Base-by-base conservation (phyloP, 2,888 invertebrate genomes). In the Trissolcus brochymenae region DNA sequence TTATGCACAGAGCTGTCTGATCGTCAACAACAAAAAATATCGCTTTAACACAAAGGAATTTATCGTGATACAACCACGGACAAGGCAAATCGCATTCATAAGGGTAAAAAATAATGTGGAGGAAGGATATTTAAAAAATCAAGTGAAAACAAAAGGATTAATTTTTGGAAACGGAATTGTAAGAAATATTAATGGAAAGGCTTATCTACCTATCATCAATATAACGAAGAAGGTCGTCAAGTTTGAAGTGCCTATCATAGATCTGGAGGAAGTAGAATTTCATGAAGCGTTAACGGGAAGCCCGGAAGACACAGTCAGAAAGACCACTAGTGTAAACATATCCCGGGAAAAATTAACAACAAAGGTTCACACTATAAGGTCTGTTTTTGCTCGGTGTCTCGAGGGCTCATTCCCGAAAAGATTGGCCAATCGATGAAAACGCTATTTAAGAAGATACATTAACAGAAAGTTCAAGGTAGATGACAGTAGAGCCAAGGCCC, bases 151-250 rank as follows among this genome's bases (percentile, higher is more conserved):
- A 6, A 6, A 29, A 7, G 67, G 67, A 16, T 6, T 67, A 19
- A 40, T 59, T 7, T 53, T 35, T 13, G 59, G 51, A 1, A 59
- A 59, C n/a, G 51, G n/a, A n/a, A n/a, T 1, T 1, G 21, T 60
- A 6, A 55, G 4, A 50, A 73, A 66, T 29, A 11, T 14, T 1
- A 16, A 49, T 9, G 57, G 66, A 2, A 54, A 55, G 14, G 50
- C 55, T 1, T 60, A 60, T n/a, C 35, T 60, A 9, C 51, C 41
- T 6, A 21, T 54, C 7, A 54, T 60, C 4, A 72, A 72, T 49
- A 72, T 54, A 6, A 72, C 50, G 3, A 60, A 72, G 25, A 13
- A 72, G 14, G 14, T 11, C 29, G 16, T 65, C 13, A 21, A 21
- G 13, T 35, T 72, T 0, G 2, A 7, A 2, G 16, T 54, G 4